phyloP scores from a whole-genome alignment of 2,113 vertebrate genomes.

The human (Homo sapiens) region DNA sequence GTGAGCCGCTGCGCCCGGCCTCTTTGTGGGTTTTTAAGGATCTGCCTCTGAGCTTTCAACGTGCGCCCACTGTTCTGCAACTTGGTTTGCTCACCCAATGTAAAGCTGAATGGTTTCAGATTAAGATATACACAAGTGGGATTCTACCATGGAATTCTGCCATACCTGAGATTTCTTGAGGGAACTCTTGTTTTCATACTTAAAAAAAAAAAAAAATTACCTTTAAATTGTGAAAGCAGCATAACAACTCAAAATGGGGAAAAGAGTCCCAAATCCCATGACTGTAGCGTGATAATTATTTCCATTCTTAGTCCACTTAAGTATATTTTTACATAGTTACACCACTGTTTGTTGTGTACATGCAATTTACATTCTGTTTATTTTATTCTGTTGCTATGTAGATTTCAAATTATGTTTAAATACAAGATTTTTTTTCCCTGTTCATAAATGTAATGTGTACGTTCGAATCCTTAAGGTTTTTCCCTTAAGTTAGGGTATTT shows the following conservation, averaged over 20 bases:
- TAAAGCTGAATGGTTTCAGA: too few species aligned
- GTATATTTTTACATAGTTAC: background rate
- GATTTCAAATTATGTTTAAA: conserved; percentile 3
- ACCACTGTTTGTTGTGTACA: background rate
- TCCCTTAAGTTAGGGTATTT: too few species aligned
- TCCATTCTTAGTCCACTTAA: background rate
- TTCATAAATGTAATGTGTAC: background rate
- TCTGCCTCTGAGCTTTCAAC: background rate
- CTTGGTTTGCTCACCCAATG: background rate
- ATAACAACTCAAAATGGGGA: background rate
- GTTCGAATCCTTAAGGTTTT: background rate
- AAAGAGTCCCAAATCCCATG: background rate
- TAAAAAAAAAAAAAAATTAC: background rate
- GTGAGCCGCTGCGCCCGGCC: background rate
- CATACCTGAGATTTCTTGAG: background rate
- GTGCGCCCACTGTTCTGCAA: accelerated
- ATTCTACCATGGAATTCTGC: background rate
- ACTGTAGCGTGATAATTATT: too few species aligned
- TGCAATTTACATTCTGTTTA: background rate
- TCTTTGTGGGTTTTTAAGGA: background rate
- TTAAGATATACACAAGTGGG: background rate
- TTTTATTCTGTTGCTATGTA: background rate
- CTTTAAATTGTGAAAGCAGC: background rate
- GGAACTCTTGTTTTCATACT: background rate
- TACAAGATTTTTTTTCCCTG: background rate